Evolutionary conservation across 1,140 invertebrate species (phyloP).

Genomic region (Akabosia matsudoensis): DNA sequence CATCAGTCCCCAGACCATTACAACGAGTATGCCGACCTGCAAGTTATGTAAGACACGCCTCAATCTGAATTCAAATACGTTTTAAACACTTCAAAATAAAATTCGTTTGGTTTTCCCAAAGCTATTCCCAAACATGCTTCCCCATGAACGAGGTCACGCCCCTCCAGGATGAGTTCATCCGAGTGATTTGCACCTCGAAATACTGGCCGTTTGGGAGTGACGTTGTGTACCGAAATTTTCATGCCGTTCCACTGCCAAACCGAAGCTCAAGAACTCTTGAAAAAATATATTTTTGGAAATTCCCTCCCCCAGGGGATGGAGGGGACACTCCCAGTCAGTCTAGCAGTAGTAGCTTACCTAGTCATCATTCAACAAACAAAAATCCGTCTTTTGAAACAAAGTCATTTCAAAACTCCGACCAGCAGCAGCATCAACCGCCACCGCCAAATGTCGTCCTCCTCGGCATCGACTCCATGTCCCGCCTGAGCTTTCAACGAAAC

Average conservation of each 20-base stretch:
- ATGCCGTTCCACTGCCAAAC: constrained; percentile 34
- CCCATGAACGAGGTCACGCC: constrained; percentile 13
- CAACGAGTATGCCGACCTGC: constrained; percentile 32
- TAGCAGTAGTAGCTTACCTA: neutral
- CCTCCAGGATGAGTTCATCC: constrained; percentile 31
- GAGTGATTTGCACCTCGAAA: constrained; percentile 38
- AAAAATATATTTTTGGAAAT: constrained; percentile 41
- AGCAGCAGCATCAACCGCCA: too few relatives aligned
- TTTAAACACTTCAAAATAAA: neutral
- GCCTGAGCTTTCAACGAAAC: constrained; percentile 39
- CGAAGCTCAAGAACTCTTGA: constrained; percentile 16
- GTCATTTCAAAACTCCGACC: neutral
- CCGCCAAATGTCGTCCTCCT: constrained; percentile 23
- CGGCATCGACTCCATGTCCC: constrained; percentile 44
- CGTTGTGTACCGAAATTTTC: constrained; percentile 39
- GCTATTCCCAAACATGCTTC: neutral
- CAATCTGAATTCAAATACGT: neutral
- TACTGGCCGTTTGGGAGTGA: constrained; percentile 35
- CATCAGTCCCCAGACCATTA: constrained; percentile 31
- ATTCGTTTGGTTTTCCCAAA: neutral
- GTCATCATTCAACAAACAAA: neutral
- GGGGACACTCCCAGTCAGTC: too few relatives aligned
- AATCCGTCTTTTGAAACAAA: neutral
- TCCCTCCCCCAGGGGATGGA: too few relatives aligned
- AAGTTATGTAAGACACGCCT: constrained; percentile 32